These are phyloP conservation scores for Timandra comae DNA, from an alignment of 2,888 invertebrate genomes.

Conservation along the genomic window DNA sequence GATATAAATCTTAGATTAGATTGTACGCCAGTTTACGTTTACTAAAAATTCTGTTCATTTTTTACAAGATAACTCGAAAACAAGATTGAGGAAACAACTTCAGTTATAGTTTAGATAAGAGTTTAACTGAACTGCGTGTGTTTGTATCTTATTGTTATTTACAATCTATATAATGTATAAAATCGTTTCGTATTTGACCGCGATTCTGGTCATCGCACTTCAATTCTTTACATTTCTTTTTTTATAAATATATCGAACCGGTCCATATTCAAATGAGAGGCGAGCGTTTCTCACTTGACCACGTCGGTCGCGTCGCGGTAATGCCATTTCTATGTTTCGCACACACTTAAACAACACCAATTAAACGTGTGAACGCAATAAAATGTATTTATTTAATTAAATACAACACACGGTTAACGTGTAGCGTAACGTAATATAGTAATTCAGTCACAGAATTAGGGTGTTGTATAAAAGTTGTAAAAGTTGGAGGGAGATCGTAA, in stretches of 20 bases:
- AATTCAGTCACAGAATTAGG: slow-evolving; percentile 31
- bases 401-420: slow-evolving; percentile 25
- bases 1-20: slow-evolving; percentile 17
- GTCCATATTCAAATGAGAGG: slow-evolving; percentile 52
- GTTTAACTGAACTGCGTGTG: too few relatives aligned
- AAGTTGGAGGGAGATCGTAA: slow-evolving; percentile 32
- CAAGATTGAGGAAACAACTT: too few relatives aligned
- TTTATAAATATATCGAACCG: slow-evolving; percentile 37
- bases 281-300: slow-evolving; percentile 46
- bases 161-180: too few relatives aligned
- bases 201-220: too few relatives aligned
- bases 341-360: slow-evolving; percentile 26
- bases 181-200: too few relatives aligned
- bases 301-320: slow-evolving; percentile 17
- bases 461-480: slow-evolving; percentile 59
- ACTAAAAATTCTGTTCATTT: neutral
- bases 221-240: slow-evolving; percentile 21
- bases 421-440: slow-evolving; percentile 37
- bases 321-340: slow-evolving; percentile 19
- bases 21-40: neutral
- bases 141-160: too few relatives aligned
- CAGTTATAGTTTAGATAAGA: too few relatives aligned
- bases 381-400: slow-evolving; percentile 31
- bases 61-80: too few relatives aligned
- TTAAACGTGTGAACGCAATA: slow-evolving; percentile 34